A percentile compares a stretch with the other conserved stretches of the same genome.
Evolutionary conservation across 2,888 invertebrate species (phyloP).

Genomic region (Chirona hameri): DNA sequence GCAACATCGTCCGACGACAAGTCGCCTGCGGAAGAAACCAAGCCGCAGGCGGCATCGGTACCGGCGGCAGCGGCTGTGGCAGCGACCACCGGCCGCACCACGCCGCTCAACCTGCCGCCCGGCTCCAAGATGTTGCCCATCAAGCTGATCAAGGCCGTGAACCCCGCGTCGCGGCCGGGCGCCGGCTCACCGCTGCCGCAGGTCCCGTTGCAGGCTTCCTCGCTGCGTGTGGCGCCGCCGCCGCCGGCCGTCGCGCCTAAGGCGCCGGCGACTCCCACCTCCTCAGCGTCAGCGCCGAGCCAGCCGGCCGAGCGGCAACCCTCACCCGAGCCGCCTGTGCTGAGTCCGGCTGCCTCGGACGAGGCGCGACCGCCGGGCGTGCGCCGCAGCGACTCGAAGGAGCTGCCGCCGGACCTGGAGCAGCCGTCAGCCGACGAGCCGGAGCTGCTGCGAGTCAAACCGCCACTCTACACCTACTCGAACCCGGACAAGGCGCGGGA

Average conservation of each 20-base stretch:
- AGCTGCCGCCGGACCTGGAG: constrained; percentile 27
- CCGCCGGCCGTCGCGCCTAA: neutral
- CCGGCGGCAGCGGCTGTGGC: too few relatives aligned
- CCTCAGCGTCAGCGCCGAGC: neutral
- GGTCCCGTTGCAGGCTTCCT: neutral
- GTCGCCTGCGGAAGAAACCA: neutral
- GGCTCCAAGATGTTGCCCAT: constrained; percentile 29
- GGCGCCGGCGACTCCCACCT: neutral
- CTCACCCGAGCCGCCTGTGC: constrained; percentile 6
- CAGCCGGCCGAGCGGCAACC: neutral
- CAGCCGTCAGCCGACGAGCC: constrained; percentile 37
- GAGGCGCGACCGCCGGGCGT: neutral
- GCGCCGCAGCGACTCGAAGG: constrained; percentile 6
- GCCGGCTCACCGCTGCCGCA: neutral
- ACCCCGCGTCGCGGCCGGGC: neutral
- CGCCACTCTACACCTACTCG: constrained; percentile 72
- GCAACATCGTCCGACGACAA: neutral
- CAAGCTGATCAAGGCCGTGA: constrained; percentile 27
- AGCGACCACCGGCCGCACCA: neutral
- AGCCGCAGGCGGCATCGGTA: neutral
- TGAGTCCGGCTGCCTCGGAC: neutral
- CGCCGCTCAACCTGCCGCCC: constrained; percentile 28
- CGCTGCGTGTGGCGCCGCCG: too few relatives aligned
- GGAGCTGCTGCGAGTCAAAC: constrained; percentile 61
- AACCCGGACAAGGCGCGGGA: constrained; percentile 55